These are phyloP conservation scores for Labia minor DNA, from an alignment of 2,888 invertebrate genomes.

Conservation along the genomic window DNA sequence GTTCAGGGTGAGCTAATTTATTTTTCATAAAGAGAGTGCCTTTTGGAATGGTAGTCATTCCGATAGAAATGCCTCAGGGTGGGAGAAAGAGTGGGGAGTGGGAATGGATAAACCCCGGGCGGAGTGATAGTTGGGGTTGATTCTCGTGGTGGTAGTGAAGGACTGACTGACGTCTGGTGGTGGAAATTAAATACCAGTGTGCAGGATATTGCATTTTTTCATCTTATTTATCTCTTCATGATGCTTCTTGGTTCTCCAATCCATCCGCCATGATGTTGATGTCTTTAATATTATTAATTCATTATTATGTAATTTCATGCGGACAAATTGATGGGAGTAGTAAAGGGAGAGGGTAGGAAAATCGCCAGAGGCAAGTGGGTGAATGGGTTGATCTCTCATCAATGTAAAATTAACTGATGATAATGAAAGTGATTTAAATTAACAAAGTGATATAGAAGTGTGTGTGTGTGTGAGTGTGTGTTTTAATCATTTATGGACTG, in stretches of 20 bases:
- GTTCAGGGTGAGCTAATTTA: not conserved
- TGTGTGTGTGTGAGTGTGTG: not conserved
- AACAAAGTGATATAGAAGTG: not conserved
- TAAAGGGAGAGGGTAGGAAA: not conserved
- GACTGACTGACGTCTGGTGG: too few relatives aligned
- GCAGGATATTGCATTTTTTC: too few relatives aligned
- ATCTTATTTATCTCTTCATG: too few relatives aligned
- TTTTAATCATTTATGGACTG: not conserved
- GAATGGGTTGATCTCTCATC: not conserved
- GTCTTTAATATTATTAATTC: not conserved
- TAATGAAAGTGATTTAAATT: slow-evolving; percentile 13
- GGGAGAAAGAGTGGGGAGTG: not conserved
- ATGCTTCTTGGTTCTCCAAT: too few relatives aligned
- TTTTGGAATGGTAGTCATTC: not conserved
- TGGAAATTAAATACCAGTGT: too few relatives aligned
- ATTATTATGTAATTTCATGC: not conserved
- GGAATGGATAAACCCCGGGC: too few relatives aligned
- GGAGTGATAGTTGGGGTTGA: too few relatives aligned
- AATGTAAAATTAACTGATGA: not conserved
- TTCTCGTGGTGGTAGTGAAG: too few relatives aligned
- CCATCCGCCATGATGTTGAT: too few relatives aligned
- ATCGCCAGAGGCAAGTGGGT: not conserved
- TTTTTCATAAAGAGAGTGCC: not conserved
- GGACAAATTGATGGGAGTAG: not conserved
- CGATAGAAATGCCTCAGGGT: not conserved